These are phyloP conservation scores for Sinella curviseta DNA, from an alignment of 1,140 invertebrate genomes.

Conservation along the genomic window DNA sequence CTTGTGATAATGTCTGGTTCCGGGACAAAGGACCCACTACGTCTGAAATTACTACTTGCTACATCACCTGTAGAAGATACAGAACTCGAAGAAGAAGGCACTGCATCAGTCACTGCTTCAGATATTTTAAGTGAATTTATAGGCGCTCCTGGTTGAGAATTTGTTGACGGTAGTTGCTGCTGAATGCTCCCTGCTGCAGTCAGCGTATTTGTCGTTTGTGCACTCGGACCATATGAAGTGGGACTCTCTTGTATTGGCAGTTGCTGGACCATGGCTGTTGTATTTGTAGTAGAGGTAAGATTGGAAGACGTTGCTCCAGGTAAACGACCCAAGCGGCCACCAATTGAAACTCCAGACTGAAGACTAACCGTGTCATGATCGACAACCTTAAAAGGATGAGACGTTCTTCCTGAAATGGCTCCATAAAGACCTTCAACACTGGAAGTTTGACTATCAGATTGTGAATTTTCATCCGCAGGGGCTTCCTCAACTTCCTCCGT, in stretches of 20 bases:
- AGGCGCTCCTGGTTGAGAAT: background rate
- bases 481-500: constrained; percentile 63
- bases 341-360: constrained; percentile 36
- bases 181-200: background rate
- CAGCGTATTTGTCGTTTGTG: background rate
- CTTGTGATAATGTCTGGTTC: constrained; percentile 93
- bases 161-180: background rate
- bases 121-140: background rate
- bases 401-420: constrained; percentile 59
- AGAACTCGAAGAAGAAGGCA: background rate
- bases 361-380: constrained; percentile 82
- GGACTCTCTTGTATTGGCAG: background rate
- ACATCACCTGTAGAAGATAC: background rate
- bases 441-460: constrained; percentile 76
- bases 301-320: constrained; percentile 24
- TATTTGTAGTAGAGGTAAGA: background rate
- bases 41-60: background rate
- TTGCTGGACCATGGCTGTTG: background rate
- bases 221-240: background rate
- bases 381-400: constrained; percentile 77
- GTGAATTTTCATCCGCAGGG: constrained; percentile 73
- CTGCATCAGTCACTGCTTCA: background rate
- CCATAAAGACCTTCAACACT: constrained; percentile 63
- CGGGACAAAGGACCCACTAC: constrained; percentile 29
- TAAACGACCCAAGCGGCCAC: constrained; percentile 30